phyloP scores from a whole-genome alignment of 2,888 invertebrate species.

The Cephus pulcher region DNA sequence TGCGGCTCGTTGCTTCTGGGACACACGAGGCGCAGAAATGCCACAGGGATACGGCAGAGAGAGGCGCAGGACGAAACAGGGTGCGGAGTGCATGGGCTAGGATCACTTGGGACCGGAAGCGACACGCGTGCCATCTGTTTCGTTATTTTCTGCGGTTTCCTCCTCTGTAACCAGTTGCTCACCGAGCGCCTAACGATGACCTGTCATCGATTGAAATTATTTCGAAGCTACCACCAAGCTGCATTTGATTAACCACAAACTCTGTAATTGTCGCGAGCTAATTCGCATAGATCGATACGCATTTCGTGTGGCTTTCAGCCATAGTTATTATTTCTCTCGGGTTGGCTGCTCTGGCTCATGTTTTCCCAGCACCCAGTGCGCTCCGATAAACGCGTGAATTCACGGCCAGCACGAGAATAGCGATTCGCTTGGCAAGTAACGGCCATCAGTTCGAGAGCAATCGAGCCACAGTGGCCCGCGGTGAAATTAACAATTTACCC shows the following conservation, averaged over 20 bases:
- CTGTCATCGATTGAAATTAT: not conserved
- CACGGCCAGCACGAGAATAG: not conserved
- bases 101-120: not conserved
- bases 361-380: not conserved
- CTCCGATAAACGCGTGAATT: not conserved
- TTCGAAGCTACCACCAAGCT: not conserved
- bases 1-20: constrained; percentile 11
- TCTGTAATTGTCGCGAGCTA: not conserved
- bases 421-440: not conserved
- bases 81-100: no score
- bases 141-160: not conserved
- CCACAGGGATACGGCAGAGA: not conserved
- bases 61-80: not conserved
- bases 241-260: not conserved
- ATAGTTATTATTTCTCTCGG: not conserved
- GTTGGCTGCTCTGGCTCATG: not conserved
- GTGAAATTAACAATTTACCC: constrained; percentile 36
- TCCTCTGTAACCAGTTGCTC: not conserved
- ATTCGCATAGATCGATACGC: not conserved
- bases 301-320: not conserved
- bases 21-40: not conserved
- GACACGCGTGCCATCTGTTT: not conserved
- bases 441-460: constrained; percentile 9
- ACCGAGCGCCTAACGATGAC: not conserved
- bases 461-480: constrained; percentile 20